phyloP scores from a whole-genome alignment of 2,797 vertebrate species.

The Chloroceryle inda region DNA sequence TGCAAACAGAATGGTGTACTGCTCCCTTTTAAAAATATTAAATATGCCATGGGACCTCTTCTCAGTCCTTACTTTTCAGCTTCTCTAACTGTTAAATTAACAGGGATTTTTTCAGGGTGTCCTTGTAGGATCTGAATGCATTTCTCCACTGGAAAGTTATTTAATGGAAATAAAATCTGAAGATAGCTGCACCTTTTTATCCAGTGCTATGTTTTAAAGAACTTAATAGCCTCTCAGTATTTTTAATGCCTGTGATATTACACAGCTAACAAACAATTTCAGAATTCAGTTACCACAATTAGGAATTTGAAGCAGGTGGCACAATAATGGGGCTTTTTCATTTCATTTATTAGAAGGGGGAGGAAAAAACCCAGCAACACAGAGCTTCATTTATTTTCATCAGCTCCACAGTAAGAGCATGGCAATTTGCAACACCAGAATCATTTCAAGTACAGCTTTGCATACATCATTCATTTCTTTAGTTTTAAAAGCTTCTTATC shows the following conservation, averaged over 20 bases:
- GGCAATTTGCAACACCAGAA: constrained; percentile 83
- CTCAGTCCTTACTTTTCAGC: constrained; percentile 13
- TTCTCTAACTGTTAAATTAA: constrained; percentile 24
- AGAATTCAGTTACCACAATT: constrained; percentile 87
- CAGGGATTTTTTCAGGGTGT: constrained; percentile 20
- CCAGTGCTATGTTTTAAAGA: constrained; percentile 69
- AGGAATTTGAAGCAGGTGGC: constrained; percentile 88
- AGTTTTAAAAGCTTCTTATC: constrained; percentile 81
- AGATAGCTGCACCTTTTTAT: constrained; percentile 63
- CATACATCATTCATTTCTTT: constrained; percentile 74
- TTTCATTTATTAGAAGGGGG: constrained; percentile 84
- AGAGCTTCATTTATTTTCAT: constrained; percentile 85
- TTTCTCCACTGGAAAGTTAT: constrained; percentile 58
- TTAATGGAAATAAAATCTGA: constrained; percentile 68
- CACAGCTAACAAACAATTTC: constrained; percentile 83
- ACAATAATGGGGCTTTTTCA: constrained; percentile 86
- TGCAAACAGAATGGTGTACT: background rate
- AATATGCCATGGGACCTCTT: background rate
- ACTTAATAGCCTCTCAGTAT: constrained; percentile 73
- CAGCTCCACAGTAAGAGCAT: constrained; percentile 81
- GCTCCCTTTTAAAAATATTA: background rate
- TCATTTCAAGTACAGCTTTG: constrained; percentile 82
- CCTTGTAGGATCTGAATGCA: constrained; percentile 57
- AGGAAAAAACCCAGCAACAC: constrained; percentile 73
- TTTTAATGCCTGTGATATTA: constrained; percentile 79